Evolutionary conservation across 2,888 invertebrate species (phyloP).

Genomic region (Coenonympha glycerion): DNA sequence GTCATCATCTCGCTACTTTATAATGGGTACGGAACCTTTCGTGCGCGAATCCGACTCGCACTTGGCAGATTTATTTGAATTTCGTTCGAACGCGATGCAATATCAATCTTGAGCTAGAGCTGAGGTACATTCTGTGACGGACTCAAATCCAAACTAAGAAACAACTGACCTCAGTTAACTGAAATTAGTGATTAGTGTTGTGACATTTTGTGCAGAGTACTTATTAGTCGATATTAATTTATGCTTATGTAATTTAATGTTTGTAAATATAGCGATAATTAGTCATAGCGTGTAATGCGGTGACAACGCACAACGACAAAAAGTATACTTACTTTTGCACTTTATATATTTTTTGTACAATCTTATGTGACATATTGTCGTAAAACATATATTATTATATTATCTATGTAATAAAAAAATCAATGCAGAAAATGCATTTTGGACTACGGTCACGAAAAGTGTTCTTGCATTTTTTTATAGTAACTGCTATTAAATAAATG

Average conservation of each 20-base stretch:
- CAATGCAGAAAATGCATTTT: not conserved
- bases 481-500: not conserved
- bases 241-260: slow-evolving; percentile 62
- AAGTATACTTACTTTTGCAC: slow-evolving; percentile 48
- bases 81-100: too few species aligned
- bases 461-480: not conserved
- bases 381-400: slow-evolving; percentile 2
- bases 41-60: too few species aligned
- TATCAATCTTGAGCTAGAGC: too few species aligned
- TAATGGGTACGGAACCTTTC: too few species aligned
- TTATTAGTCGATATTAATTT: slow-evolving; percentile 75
- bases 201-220: slow-evolving; percentile 74
- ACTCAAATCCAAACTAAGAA: slow-evolving; percentile 21
- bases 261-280: slow-evolving; percentile 65
- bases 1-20: too few species aligned
- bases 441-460: not conserved
- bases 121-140: slow-evolving; percentile 14
- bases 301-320: slow-evolving; percentile 36
- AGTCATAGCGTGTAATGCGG: slow-evolving; percentile 26
- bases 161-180: slow-evolving; percentile 50
- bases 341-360: slow-evolving; percentile 67
- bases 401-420: too few species aligned
- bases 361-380: slow-evolving; percentile 47
- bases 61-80: too few species aligned
- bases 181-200: slow-evolving; percentile 51